A percentile compares a stretch with the other conserved stretches of the same genome.
Evolutionary conservation across 2,797 vertebrate species (phyloP).

Genomic region (Saxicola maurus): DNA sequence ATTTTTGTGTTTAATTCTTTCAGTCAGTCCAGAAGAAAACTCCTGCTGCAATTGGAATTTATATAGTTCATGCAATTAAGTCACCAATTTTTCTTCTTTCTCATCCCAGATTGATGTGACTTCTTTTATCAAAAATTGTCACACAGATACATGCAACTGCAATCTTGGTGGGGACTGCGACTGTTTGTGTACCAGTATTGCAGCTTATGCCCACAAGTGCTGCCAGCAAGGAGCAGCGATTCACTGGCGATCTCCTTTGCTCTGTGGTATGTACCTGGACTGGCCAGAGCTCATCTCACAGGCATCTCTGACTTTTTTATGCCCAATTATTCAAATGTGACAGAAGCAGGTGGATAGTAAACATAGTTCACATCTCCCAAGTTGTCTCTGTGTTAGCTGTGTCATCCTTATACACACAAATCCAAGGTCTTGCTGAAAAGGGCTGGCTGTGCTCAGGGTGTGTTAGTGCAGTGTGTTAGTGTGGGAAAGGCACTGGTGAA

Average conservation of each 20-base stretch:
- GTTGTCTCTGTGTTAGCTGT: background rate
- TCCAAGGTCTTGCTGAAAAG: background rate
- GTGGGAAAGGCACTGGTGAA: background rate
- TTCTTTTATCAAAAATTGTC: constrained; percentile 96
- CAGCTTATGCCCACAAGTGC: constrained; percentile 94
- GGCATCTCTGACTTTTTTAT: background rate
- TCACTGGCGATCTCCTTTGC: constrained; percentile 88
- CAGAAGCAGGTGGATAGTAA: background rate
- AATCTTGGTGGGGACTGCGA: constrained; percentile 95
- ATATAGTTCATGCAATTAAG: background rate
- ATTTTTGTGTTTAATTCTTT: background rate
- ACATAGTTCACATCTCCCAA: background rate
- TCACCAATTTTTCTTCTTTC: background rate
- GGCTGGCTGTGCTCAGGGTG: background rate
- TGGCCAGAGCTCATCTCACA: background rate
- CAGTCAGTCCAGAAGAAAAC: background rate
- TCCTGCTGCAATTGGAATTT: background rate
- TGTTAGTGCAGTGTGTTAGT: background rate
- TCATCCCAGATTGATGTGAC: constrained; percentile 88
- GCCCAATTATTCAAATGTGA: background rate
- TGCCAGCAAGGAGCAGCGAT: constrained; percentile 90
- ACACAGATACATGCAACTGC: constrained; percentile 96
- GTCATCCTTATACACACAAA: background rate
- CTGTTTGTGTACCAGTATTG: constrained; percentile 93
- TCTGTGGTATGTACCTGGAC: constrained; percentile 83